phyloP scores from a whole-genome alignment of 2,113 vertebrate species.

The Penelope pileata region DNA sequence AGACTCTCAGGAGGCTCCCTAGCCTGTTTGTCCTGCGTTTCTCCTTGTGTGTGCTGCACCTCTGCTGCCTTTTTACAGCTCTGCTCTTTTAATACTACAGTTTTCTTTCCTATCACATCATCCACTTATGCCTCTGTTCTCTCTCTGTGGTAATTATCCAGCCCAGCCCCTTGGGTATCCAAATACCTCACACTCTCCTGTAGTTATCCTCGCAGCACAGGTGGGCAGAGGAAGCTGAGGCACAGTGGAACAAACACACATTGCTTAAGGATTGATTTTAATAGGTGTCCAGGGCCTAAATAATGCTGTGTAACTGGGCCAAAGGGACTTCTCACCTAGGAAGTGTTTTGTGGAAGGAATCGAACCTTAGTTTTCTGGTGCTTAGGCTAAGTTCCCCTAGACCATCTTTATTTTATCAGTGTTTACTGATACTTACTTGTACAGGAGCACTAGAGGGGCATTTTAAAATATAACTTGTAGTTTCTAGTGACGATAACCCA shows the following conservation, averaged over 20 bases:
- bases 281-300: conserved; percentile 62
- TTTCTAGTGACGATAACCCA: neutral
- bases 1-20: neutral
- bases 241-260: conserved; percentile 47
- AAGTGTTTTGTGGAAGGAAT: conserved; percentile 49
- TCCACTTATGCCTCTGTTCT: conserved; percentile 14
- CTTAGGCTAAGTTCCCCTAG: neutral
- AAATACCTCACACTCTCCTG: conserved; percentile 66
- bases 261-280: conserved; percentile 56
- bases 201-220: conserved; percentile 68
- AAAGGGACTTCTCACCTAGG: conserved; percentile 65
- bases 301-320: conserved; percentile 23
- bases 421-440: neutral
- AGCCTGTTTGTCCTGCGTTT: neutral
- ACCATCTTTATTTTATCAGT: conserved; percentile 6
- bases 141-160: conserved; percentile 67
- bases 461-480: neutral
- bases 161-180: conserved; percentile 6
- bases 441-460: neutral
- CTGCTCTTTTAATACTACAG: neutral
- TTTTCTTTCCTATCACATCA: conserved; percentile 42
- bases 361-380: conserved; percentile 28
- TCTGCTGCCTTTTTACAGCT: neutral
- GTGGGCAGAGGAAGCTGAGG: conserved; percentile 65
- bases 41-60: neutral